Percentiles rank a stretch among this genome's conserved stretches.
phyloP scores from a whole-genome alignment of 2,888 invertebrate species.

The Lasioglossum oenotherae region DNA sequence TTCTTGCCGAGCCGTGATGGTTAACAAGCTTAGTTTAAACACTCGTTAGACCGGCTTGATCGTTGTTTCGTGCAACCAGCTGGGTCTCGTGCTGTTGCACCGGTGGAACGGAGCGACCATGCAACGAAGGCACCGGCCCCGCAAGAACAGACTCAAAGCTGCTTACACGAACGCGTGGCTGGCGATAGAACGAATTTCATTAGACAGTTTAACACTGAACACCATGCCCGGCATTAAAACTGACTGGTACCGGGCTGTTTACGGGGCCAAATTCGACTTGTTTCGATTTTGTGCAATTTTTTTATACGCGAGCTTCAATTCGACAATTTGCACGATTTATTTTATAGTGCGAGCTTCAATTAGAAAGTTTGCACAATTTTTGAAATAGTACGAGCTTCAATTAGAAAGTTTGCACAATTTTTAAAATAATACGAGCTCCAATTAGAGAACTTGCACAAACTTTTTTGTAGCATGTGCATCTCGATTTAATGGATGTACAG shows the following conservation, averaged over 20 bases:
- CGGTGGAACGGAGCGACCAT: neutral
- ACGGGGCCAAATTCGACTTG: no score
- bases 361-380: no score
- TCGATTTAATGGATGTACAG: no score
- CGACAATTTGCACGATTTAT: no score
- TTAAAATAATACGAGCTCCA: no score
- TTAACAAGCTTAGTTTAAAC: constrained; percentile 78
- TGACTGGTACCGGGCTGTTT: neutral
- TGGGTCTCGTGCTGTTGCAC: constrained; percentile 41
- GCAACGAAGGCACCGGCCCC: neutral
- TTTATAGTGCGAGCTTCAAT: no score
- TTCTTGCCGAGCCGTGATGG: constrained; percentile 54
- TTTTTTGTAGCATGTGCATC: no score
- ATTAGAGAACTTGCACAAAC: no score
- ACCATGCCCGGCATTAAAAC: neutral
- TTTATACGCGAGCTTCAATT: no score
- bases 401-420: no score
- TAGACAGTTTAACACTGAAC: constrained; percentile 39
- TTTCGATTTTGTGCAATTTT: no score
- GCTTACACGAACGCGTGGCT: constrained; percentile 66
- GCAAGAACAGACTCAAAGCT: constrained; percentile 65
- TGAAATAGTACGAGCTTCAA: no score
- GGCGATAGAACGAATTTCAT: constrained; percentile 56
- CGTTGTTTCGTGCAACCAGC: constrained; percentile 67
- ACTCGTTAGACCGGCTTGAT: constrained; percentile 76